These are phyloP conservation scores for Anguilla megastoma DNA, from an alignment of 2,797 vertebrate genomes.

Conservation along the genomic window DNA sequence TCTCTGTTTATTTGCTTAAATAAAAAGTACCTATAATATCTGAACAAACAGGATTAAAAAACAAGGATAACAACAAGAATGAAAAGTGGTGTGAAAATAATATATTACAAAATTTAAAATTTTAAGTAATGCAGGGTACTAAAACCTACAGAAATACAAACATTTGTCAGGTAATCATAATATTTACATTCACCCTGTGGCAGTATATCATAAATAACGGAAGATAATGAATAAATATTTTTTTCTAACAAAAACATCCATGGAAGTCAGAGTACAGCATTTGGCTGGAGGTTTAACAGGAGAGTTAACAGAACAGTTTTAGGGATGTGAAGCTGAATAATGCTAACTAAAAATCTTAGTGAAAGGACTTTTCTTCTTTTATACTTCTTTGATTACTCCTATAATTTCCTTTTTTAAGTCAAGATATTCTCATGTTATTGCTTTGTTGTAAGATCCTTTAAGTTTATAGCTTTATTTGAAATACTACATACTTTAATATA, in stretches of 20 bases:
- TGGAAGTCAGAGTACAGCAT: neutral
- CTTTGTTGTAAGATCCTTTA: neutral
- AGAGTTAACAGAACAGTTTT: neutral
- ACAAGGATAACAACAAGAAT: neutral
- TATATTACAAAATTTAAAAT: neutral
- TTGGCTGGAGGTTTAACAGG: neutral
- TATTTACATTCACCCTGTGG: neutral
- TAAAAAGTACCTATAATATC: neutral
- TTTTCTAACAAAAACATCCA: neutral
- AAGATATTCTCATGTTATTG: neutral
- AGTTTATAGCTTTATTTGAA: neutral
- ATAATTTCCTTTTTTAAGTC: neutral
- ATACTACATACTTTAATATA: neutral
- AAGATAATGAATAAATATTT: conserved; percentile 10
- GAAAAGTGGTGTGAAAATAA: neutral
- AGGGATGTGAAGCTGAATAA: neutral
- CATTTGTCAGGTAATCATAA: neutral
- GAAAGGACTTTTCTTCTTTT: neutral
- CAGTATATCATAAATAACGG: neutral
- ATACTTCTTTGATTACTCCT: neutral
- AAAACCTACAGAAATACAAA: neutral
- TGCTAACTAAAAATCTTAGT: neutral
- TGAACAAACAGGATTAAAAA: neutral
- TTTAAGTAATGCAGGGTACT: neutral
- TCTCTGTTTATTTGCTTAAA: neutral